Percentiles rank a stretch among this genome's conserved stretches.
Evolutionary conservation across 2,888 invertebrate species (phyloP).

Genomic region (Scelioninae gen. 2): DNA sequence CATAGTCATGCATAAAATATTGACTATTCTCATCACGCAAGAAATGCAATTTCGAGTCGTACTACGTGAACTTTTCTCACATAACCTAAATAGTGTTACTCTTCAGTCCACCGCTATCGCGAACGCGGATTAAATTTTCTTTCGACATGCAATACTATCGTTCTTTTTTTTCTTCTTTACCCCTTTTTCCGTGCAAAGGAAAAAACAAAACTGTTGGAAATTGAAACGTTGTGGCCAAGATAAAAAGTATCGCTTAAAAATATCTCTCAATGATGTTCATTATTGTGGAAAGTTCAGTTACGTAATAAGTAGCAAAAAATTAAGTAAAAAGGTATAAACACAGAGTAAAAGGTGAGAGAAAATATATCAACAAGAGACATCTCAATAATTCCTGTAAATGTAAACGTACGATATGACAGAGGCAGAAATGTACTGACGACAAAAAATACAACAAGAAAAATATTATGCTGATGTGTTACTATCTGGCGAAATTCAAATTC

Average conservation of each 20-base stretch:
- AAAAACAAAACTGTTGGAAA: conserved; percentile 17
- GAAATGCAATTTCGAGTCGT: conserved; percentile 49
- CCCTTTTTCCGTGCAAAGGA: not conserved
- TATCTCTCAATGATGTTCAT: conserved; percentile 35
- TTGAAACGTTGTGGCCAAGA: conserved; percentile 41
- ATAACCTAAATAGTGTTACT: conserved; percentile 56
- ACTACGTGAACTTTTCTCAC: conserved; percentile 52
- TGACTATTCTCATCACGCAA: conserved; percentile 55
- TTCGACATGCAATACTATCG: conserved; percentile 49
- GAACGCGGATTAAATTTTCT: conserved; percentile 51
- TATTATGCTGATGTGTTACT: too few relatives aligned
- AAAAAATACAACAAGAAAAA: too few relatives aligned
- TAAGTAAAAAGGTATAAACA: conserved; percentile 13
- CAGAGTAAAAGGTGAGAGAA: too few relatives aligned
- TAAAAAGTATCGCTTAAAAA: conserved; percentile 41
- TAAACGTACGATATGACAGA: too few relatives aligned
- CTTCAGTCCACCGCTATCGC: conserved; percentile 54
- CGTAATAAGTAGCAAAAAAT: conserved; percentile 18
- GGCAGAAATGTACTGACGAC: too few relatives aligned
- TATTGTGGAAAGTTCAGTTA: conserved; percentile 35
- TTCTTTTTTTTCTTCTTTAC: conserved; percentile 13
- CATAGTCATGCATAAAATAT: conserved; percentile 50
- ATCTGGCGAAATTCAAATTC: too few relatives aligned
- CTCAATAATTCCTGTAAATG: too few relatives aligned
- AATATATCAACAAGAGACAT: too few relatives aligned